Conservation (phyloP, 2,888 invertebrate genomes). For the Lutraria lutraria region DNA sequence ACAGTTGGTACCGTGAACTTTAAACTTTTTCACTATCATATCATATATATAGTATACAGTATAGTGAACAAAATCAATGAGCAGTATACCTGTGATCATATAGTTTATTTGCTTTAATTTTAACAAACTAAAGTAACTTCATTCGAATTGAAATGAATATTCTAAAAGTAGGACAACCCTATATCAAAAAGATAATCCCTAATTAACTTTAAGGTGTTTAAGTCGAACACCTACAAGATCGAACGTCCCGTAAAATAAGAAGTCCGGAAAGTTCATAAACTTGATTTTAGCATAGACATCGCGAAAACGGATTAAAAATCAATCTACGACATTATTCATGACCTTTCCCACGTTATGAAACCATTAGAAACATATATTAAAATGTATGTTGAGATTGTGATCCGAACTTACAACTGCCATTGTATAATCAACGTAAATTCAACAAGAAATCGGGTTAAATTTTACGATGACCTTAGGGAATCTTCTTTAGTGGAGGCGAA, state of each 20-base stretch:
- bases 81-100: too few relatives aligned
- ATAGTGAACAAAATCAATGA: too few relatives aligned
- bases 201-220: too few relatives aligned
- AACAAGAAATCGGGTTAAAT: background rate
- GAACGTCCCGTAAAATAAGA: background rate
- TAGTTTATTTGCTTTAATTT: too few relatives aligned
- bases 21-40: too few relatives aligned
- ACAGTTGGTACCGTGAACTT: too few relatives aligned
- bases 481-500: constrained; percentile 13
- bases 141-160: too few relatives aligned
- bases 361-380: background rate
- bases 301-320: background rate
- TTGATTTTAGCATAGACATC: background rate
- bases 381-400: background rate
- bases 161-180: too few relatives aligned
- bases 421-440: background rate
- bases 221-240: too few relatives aligned
- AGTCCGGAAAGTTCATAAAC: background rate
- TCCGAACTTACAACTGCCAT: constrained; percentile 6
- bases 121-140: too few relatives aligned
- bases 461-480: background rate
- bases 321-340: background rate
- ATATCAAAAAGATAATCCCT: too few relatives aligned
- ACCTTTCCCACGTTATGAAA: background rate
- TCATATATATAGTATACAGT: too few relatives aligned